A percentile compares a stretch with the other conserved stretches of the same genome.
These are phyloP conservation scores for Lithophane leautieri DNA, from an alignment of 2,888 invertebrate species.

Conservation along the genomic window DNA sequence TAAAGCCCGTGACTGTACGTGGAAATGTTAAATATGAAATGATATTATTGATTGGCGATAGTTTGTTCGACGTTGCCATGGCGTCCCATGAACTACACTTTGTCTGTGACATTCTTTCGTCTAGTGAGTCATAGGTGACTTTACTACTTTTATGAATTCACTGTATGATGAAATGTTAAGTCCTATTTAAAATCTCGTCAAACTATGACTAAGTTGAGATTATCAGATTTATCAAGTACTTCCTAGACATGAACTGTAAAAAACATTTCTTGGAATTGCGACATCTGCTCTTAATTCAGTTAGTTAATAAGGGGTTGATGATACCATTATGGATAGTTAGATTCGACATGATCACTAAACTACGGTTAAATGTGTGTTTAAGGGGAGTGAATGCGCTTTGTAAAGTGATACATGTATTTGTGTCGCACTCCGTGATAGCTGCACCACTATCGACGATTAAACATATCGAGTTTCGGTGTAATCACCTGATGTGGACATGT, in stretches of 20 bases:
- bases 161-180: slow-evolving; percentile 31
- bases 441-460: slow-evolving; percentile 70
- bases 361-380: slow-evolving; percentile 49
- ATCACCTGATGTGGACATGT: slow-evolving; percentile 71
- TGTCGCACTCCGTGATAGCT: slow-evolving; percentile 65
- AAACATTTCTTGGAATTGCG: slow-evolving; percentile 11
- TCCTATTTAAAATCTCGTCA: slow-evolving; percentile 17
- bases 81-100: slow-evolving; percentile 24
- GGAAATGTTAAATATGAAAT: slow-evolving; percentile 59
- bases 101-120: slow-evolving; percentile 21
- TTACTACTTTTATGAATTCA: slow-evolving; percentile 16
- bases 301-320: slow-evolving; percentile 10
- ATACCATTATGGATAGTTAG: slow-evolving; percentile 29
- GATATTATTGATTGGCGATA: slow-evolving; percentile 59
- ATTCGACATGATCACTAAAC: slow-evolving; percentile 33
- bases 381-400: slow-evolving; percentile 63
- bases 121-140: slow-evolving; percentile 51
- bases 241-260: background rate
- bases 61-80: slow-evolving; percentile 66
- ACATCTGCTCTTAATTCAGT: slow-evolving; percentile 1
- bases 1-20: too few species aligned
- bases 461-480: slow-evolving; percentile 69
- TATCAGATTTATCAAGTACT: slow-evolving; percentile 11
- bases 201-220: slow-evolving; percentile 49
- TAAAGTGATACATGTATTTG: slow-evolving; percentile 63